Percentiles rank a stretch among this genome's conserved stretches.
phyloP scores from a whole-genome alignment of 1,140 invertebrate species.

The Batillaria attramentaria region DNA sequence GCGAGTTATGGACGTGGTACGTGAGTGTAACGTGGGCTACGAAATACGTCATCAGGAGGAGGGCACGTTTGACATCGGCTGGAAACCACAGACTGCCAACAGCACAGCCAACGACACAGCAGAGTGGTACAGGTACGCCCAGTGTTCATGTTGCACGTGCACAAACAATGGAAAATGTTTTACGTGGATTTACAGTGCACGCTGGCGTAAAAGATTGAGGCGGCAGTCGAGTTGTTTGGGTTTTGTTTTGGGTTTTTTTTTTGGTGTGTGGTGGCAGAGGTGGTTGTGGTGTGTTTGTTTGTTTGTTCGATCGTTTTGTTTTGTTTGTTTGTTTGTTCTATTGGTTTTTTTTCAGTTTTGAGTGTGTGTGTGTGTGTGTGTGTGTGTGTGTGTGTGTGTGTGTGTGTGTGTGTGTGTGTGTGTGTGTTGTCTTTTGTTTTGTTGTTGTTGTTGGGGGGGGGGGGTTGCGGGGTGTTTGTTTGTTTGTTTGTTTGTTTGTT shows the following conservation, averaged over 20 bases:
- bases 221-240: too few relatives aligned
- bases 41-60: conserved; percentile 64
- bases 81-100: conserved; percentile 53
- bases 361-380: conserved; percentile 18
- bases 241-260: too few relatives aligned
- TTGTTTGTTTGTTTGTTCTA: too few relatives aligned
- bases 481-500: conserved; percentile 7
- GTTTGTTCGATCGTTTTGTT: too few relatives aligned
- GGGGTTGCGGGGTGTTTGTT: neutral
- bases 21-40: conserved; percentile 67
- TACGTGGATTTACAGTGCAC: too few relatives aligned
- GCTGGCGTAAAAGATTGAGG: too few relatives aligned
- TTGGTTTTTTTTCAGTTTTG: neutral
- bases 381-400: neutral
- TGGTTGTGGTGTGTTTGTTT: too few relatives aligned
- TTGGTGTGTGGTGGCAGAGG: too few relatives aligned
- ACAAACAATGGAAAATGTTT: too few relatives aligned
- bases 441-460: too few relatives aligned
- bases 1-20: conserved; percentile 53
- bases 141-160: neutral
- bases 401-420: neutral
- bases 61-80: conserved; percentile 61
- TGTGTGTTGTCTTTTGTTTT: neutral
- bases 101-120: conserved; percentile 46
- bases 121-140: conserved; percentile 27